Evolutionary conservation across 2,113 vertebrate genomes (phyloP), one percentile per base, ranked within the genome.

Genomic region (Erpornis zantholeuca): DNA sequence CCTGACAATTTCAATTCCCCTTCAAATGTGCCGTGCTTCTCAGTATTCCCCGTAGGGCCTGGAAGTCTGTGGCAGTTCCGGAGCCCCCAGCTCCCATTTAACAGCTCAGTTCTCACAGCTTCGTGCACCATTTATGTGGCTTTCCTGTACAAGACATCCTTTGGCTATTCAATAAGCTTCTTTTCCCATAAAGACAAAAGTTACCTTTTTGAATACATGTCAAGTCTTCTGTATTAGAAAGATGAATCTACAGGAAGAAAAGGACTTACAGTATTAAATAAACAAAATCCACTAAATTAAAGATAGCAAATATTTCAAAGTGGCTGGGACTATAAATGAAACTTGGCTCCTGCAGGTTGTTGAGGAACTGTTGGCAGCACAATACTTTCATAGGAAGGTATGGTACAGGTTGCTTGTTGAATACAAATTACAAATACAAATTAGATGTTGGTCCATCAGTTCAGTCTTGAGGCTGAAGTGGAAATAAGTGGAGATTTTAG

Each of bases 151-250:
- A 69, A 92, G 75, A 88, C 61, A 91, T 96, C 86, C 90, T 97
- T 88, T 97, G 87, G 83, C 88, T 95, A 96, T 94, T 95, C 77
- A 97, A 27, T 90, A 84, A 93, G 75, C 86, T 96, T 6, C 60
- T 96, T 94, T 96, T 96, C 95, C 93, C 96, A 94, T 78, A 96
- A 68, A 71, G 82, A 95, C 92, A 94, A 96, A 94, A 96, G 96
- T 95, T 96, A 95, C 81, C 83, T 97, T 95, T 96, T 70, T 97
- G 88, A 97, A 95, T 96, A 83, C 44, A 86, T 56, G 80, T 86
- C 82, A 97, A 70, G 79, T n/a, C 63, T 93, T 93, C 93, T 94
- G 94, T 82, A 89, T 66, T 70, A 36, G 89, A 95, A 96, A 71
- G 85, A 94, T 92, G 96, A 92, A 96, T 96, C 88, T 94, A 57